Conservation (phyloP, 1,140 invertebrate species). For the Microplitis mediator region DNA sequence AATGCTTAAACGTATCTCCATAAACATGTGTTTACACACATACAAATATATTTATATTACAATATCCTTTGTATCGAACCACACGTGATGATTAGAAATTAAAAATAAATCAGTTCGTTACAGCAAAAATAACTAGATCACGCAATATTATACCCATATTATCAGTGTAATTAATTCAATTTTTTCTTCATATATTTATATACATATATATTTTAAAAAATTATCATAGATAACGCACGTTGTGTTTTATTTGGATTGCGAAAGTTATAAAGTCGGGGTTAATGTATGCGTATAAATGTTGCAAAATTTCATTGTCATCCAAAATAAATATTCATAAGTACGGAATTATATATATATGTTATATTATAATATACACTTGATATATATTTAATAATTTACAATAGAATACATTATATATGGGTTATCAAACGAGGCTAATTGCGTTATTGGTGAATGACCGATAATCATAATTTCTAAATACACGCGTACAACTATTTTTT, state of each 20-base stretch:
- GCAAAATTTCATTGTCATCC: constrained; percentile 11
- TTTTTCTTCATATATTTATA: not conserved
- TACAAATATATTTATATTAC: too few relatives aligned
- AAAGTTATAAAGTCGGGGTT: not conserved
- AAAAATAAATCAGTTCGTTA: too few relatives aligned
- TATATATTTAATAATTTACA: too few relatives aligned
- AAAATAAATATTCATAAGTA: not conserved
- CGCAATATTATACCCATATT: constrained; percentile 1
- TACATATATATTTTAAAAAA: too few relatives aligned
- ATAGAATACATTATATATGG: not conserved
- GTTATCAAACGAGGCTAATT: constrained; percentile 2
- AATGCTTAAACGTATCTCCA: not conserved
- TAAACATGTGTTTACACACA: too few relatives aligned
- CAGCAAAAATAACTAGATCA: not conserved
- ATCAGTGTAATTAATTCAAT: not conserved
- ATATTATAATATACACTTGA: too few relatives aligned
- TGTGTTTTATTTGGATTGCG: not conserved
- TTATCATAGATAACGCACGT: too few relatives aligned
- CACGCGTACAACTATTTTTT: too few relatives aligned
- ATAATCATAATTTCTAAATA: not conserved
- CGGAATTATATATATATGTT: too few relatives aligned
- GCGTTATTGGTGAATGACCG: constrained; percentile 3
- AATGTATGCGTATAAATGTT: constrained; percentile 8
- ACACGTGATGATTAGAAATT: constrained; percentile 6
- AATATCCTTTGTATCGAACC: too few relatives aligned